These are phyloP conservation scores for Microctenopoma lineatum DNA, from an alignment of 2,797 vertebrate species.

Conservation along the genomic window DNA sequence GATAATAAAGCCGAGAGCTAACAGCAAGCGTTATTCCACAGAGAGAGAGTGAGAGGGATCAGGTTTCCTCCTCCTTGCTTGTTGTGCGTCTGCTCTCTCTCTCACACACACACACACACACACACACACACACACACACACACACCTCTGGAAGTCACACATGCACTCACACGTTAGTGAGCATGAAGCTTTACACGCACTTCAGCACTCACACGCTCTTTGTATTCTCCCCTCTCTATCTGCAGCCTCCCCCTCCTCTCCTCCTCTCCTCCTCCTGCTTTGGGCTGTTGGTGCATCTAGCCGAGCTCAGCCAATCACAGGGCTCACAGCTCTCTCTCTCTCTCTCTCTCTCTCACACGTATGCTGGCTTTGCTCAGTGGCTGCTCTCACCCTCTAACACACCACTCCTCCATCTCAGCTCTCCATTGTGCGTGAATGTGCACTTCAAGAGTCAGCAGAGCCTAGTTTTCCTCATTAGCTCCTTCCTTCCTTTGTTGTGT, in stretches of 20 bases:
- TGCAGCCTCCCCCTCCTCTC: constrained; percentile 60
- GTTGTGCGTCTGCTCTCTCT: constrained; percentile 17
- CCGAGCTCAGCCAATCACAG: constrained; percentile 70
- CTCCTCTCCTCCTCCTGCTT: constrained; percentile 56
- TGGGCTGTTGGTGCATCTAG: constrained; percentile 74
- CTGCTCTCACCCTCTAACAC: constrained; percentile 47
- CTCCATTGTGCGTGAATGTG: constrained; percentile 51
- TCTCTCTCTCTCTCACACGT: constrained; percentile 31
- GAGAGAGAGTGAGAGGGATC: constrained; percentile 51
- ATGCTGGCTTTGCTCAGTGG: constrained; percentile 22
- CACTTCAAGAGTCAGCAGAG: constrained; percentile 61
- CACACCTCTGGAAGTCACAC: constrained; percentile 46
- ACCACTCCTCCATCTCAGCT: constrained; percentile 62
- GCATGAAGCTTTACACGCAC: constrained; percentile 24
- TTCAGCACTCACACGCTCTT: constrained; percentile 59
- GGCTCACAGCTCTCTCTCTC: constrained; percentile 49
- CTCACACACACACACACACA: constrained; percentile 8
- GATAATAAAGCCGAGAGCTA: constrained; percentile 35
- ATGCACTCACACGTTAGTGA: constrained; percentile 19
- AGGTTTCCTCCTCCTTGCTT: constrained; percentile 61
- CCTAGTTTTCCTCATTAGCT: constrained; percentile 53
- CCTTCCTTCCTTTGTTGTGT: constrained; percentile 38
- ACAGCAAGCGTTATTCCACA: constrained; percentile 43
- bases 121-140: neutral
- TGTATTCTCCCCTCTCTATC: constrained; percentile 66